A percentile compares a stretch with the other conserved stretches of the same genome.
These are phyloP conservation scores for Drosophila engyochracea DNA, from an alignment of 2,888 invertebrate species.

Conservation along the genomic window DNA sequence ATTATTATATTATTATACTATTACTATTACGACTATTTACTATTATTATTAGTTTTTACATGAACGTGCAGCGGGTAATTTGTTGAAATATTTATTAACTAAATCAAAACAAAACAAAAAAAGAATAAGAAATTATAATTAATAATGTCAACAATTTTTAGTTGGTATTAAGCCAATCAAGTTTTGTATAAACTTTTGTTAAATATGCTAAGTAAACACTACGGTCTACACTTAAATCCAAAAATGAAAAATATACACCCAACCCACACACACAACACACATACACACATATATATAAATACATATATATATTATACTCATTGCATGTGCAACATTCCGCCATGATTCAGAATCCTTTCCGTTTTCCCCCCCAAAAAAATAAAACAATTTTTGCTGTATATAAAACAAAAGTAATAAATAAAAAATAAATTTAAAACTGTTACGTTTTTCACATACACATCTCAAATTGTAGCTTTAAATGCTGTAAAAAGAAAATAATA, in stretches of 20 bases:
- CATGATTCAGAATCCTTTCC: constrained; percentile 46
- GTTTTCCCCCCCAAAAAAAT: background rate
- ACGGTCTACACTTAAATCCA: constrained; percentile 43
- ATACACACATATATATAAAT: constrained; percentile 17
- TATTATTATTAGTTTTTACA: constrained; percentile 65
- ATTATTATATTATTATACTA: constrained; percentile 48
- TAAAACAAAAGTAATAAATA: constrained; percentile 19
- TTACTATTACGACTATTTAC: constrained; percentile 51
- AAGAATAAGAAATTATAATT: background rate
- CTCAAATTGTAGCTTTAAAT: constrained; percentile 80
- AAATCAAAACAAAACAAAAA: constrained; percentile 32
- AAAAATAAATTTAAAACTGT: constrained; percentile 33
- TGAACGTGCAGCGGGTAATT: constrained; percentile 64
- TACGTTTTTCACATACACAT: constrained; percentile 53
- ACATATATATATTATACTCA: constrained; percentile 40
- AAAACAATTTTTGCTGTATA: constrained; percentile 61
- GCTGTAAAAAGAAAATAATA: constrained; percentile 57
- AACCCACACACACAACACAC: constrained; percentile 18
- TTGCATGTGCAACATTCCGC: constrained; percentile 74
- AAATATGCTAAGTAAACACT: constrained; percentile 67
- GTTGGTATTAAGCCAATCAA: constrained; percentile 69
- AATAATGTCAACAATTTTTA: constrained; percentile 49
- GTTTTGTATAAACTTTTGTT: constrained; percentile 74
- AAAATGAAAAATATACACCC: constrained; percentile 34
- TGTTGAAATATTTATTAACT: constrained; percentile 76